Base-by-base conservation (phyloP, 2,797 vertebrate genomes). In the Buceros bicornis region DNA sequence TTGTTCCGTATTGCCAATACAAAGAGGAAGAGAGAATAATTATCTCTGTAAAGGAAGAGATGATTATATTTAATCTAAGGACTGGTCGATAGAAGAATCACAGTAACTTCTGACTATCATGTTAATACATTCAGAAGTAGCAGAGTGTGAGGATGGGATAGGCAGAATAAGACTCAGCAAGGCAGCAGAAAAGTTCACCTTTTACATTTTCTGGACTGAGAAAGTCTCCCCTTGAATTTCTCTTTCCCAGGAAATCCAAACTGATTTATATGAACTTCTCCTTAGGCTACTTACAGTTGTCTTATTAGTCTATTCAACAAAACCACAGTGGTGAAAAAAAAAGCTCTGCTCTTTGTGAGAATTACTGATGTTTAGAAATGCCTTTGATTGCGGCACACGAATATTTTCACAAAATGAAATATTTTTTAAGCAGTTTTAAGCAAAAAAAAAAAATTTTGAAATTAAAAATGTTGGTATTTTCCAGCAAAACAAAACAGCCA, bases 61-160 rank as follows among this genome's bases (percentile, higher is more conserved):
- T 37, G 19, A 19, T 53, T 78, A 28, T 45, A 70, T 74, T 86
- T 83, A 74, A 28, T 78, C 25, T 65, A 64, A 78, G 28, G 54
- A 53, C 25, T 64, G 22, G 61, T 8, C 45, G 45, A 65, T 4
- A 28, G 43, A 80, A 73, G 48, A 89, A 69, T 72, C 50, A 66
- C n/a, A 56, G 0, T 56, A 54, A 64, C 21, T 87, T 78, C 58
- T 66, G 40, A 85, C 37, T 81, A 28, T 40, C 61, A 42, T 10
- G 11, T 42, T 43, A 90, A 77, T 31, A 64, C 31, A 92, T 82
- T 82, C 61, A 95, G 93, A 94, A 74, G 25, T 33, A 78, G 33
- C 66, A 47, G 83, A 95, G 76, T 91, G 79, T 58, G 20, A 84
- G 79, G 57, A 92, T 22, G 25, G 84, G 28, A 74, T 70, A 72